Percentiles rank a stretch among this genome's conserved stretches.
Evolutionary conservation across 2,113 vertebrate genomes (phyloP).

Genomic region (Apodemus sylvaticus): DNA sequence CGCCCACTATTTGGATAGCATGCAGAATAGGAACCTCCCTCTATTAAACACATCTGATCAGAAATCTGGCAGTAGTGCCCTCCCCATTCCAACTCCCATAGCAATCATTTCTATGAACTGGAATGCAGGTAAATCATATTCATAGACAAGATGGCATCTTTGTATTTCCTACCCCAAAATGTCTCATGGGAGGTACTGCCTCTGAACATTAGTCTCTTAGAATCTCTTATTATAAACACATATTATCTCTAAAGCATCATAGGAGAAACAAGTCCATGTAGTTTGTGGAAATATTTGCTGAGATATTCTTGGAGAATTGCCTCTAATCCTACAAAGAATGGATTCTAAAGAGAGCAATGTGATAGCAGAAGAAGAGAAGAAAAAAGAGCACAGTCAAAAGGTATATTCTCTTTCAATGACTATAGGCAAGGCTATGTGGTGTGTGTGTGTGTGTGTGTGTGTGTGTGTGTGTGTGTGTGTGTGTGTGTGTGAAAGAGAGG

Average conservation of each 20-base stretch:
- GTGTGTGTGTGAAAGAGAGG: not conserved
- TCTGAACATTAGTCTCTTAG: not conserved
- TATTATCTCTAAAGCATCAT: not conserved
- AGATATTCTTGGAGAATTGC: not conserved
- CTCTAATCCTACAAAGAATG: not conserved
- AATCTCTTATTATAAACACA: not conserved
- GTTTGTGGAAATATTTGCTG: not conserved
- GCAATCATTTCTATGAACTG: not conserved
- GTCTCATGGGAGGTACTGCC: not conserved
- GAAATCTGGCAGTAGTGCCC: not conserved
- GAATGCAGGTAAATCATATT: not conserved
- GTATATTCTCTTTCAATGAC: not conserved
- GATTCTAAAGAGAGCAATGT: not conserved
- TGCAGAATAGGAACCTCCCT: not conserved
- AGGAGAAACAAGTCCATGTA: not conserved
- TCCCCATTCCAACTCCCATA: not conserved
- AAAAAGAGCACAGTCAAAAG: not conserved
- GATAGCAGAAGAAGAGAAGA: not conserved
- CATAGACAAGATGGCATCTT: not conserved
- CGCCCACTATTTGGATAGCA: not conserved
- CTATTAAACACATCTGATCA: not conserved
- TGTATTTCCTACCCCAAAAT: not conserved
- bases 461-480: not conserved
- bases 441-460: no score
- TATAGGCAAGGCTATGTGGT: not conserved